phyloP scores from a whole-genome alignment of 2,888 invertebrate species.

The Drosophila mercatorum region DNA sequence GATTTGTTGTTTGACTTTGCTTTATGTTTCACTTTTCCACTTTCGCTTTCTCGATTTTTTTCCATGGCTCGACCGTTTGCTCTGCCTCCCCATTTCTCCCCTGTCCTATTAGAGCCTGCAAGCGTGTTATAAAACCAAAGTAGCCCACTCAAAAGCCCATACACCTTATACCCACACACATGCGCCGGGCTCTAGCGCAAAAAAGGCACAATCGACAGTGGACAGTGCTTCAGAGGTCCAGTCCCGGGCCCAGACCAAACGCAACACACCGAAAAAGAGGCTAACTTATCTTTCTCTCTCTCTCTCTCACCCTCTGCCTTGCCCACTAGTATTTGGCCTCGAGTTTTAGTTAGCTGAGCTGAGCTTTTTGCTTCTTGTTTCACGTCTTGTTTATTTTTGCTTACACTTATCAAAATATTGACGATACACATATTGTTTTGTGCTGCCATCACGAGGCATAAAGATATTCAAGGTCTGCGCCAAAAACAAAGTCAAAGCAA shows the following conservation, averaged over 20 bases:
- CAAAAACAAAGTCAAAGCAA: conserved; percentile 23
- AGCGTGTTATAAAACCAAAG: conserved; percentile 65
- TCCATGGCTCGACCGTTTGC: conserved; percentile 2
- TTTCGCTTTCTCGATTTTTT: conserved; percentile 41
- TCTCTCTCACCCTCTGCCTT: conserved; percentile 9
- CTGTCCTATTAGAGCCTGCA: conserved; percentile 33
- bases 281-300: conserved; percentile 13
- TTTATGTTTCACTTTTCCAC: conserved; percentile 55
- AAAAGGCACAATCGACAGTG: conserved; percentile 37
- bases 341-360: conserved; percentile 45
- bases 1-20: conserved; percentile 60
- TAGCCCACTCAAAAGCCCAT: conserved; percentile 70
- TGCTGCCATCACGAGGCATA: conserved; percentile 61
- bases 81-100: conserved; percentile 19
- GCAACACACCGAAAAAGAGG: conserved; percentile 2
- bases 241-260: conserved; percentile 15
- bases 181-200: conserved; percentile 20
- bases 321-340: conserved; percentile 11
- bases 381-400: conserved; percentile 79
- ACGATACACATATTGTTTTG: conserved; percentile 72
- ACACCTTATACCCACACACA: conserved; percentile 35
- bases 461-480: conserved; percentile 64
- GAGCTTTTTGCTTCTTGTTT: conserved; percentile 53
- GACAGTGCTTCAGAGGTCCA: conserved; percentile 48
- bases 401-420: conserved; percentile 81